Evolutionary conservation across 1,140 invertebrate genomes (phyloP), one percentile per base, ranked within the genome.

Genomic region (Chlorops oryzae): DNA sequence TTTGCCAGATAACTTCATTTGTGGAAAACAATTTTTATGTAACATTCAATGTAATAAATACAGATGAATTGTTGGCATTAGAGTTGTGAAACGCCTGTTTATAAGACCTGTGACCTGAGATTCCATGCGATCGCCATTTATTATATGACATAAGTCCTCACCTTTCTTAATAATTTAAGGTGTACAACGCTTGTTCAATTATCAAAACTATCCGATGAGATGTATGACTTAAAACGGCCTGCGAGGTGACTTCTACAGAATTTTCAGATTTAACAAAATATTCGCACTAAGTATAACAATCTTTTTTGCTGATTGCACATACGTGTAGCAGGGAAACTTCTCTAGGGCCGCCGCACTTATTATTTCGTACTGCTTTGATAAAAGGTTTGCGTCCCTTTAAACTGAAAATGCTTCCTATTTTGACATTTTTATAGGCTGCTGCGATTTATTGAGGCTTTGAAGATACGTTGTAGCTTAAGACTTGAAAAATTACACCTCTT

Each of bases 51-150:
- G n/a, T n/a, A n/a, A n/a, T n/a, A n/a, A n/a, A n/a, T n/a, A n/a
- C n/a, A n/a, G n/a, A n/a, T n/a, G n/a, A n/a, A n/a, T n/a, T n/a
- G n/a, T n/a, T n/a, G n/a, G n/a, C n/a, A n/a, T n/a, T n/a, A n/a
- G n/a, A n/a, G n/a, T n/a, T n/a, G n/a, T n/a, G n/a, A n/a, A n/a
- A n/a, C n/a, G n/a, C n/a, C n/a, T n/a, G n/a, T n/a, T n/a, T n/a
- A n/a, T n/a, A n/a, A n/a, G n/a, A n/a, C n/a, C n/a, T n/a, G n/a
- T n/a, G n/a, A n/a, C n/a, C n/a, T n/a, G n/a, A n/a, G n/a, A n/a
- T n/a, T n/a, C n/a, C n/a, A n/a, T n/a, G n/a, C n/a, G 24, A 43
- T 9, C 23, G 17, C 23, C 41, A 43, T 25, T 43, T 43, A 22
- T 15, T 13, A 22, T 21, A 22, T 22, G 24, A 25, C 9, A 5